These are phyloP conservation scores for Enteromius fasciolatus DNA, from an alignment of 2,797 vertebrate species.

Conservation along the genomic window DNA sequence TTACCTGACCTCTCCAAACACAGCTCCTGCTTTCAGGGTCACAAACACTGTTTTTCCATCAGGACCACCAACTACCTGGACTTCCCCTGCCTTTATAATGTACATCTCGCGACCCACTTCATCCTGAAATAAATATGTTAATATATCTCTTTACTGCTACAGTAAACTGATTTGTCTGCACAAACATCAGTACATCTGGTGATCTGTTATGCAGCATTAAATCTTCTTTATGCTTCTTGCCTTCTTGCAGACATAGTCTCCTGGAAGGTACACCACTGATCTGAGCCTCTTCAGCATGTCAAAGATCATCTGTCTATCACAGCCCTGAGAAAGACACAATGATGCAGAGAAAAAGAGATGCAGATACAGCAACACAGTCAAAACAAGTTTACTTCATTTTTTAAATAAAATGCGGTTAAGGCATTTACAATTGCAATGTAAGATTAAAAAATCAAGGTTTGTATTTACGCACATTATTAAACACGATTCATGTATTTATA, in stretches of 20 bases:
- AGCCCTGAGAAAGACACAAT: slow-evolving; percentile 80
- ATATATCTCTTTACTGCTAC: not conserved
- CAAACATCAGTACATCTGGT: not conserved
- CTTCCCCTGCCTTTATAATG: slow-evolving; percentile 96
- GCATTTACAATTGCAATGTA: not conserved
- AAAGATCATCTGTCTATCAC: slow-evolving; percentile 97
- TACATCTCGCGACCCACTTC: slow-evolving; percentile 99
- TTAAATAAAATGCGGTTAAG: not conserved
- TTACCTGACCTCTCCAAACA: slow-evolving; percentile 98
- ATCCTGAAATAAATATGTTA: slow-evolving; percentile 73
- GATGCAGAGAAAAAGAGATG: not conserved
- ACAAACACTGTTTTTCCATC: slow-evolving; percentile 92
- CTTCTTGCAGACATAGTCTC: slow-evolving; percentile 97
- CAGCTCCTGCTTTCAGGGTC: slow-evolving; percentile 89
- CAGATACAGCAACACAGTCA: not conserved
- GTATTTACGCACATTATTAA: not conserved
- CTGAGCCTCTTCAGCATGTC: slow-evolving; percentile 95
- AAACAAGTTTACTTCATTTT: not conserved
- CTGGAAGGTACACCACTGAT: slow-evolving; percentile 95
- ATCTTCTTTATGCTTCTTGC: slow-evolving; percentile 66
- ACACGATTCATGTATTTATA: not conserved
- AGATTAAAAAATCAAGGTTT: not conserved
- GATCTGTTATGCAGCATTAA: not conserved
- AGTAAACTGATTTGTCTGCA: not conserved
- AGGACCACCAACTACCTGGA: slow-evolving; percentile 92